Evolutionary conservation across 1,140 invertebrate species (phyloP), one percentile per base, ranked within the genome.

Genomic region (Arion vulgaris): DNA sequence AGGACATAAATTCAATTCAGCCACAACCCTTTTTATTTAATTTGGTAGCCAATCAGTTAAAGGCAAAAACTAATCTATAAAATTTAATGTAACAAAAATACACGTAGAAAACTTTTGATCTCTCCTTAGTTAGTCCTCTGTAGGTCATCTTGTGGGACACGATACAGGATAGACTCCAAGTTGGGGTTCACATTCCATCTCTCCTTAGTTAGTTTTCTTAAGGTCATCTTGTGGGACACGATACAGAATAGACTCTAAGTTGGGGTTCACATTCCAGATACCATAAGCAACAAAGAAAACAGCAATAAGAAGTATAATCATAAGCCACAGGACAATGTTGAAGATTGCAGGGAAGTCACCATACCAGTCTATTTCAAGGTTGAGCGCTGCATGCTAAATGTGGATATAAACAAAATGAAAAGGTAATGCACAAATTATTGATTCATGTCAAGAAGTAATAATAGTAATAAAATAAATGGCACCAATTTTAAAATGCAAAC

Each of bases 201-300:
- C 41, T 45, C 41, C 5, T 15, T 45, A 71, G 68, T 71, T 71
- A 4, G 68, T 71, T 92, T 98, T 99, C 94, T 99, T 99, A 95
- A 98, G 97, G 86, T 97, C 94, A 84, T 96, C 98, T 88, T 96
- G 97, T 13, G 98, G 99, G 96, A 99, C 98, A 26, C 98, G 95
- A 92, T 99, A 99, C 91, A 99, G 99, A 88, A 99, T 97, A 57
- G 97, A 99, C 93, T 99, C 98, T 83, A 97, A 94, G 83, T 98
- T 98, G 71, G 98, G 98, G 93, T 99, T 98, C 96, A 99, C 99
- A 88, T 96, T 94, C 87, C 95, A 96, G 90, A 98, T 97, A 53
- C 95, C 95, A 84, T 97, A 96, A 91, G 94, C 95, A 86, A 97
- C 96, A 39, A 96, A 95, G 73, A 97, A 93, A 36, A 98, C 91